Evolutionary conservation across 2,113 vertebrate species (phyloP), one percentile per base, ranked within the genome.

Genomic region (Oncorhynchus masou): DNA sequence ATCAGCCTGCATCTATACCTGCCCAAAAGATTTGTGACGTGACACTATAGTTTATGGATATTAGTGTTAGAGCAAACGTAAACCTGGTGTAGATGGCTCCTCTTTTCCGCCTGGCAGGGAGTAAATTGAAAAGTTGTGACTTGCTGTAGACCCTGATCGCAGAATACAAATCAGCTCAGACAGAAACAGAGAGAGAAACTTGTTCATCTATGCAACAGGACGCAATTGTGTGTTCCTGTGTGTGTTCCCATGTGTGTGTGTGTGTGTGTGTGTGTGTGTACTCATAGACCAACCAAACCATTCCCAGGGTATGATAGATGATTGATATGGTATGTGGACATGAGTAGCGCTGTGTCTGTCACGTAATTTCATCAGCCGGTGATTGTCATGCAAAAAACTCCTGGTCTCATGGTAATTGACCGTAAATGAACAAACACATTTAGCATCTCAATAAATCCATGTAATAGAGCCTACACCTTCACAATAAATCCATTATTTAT

Each of bases 161-260:
- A 25, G 69, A 76, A 81, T 78, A 74, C 70, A 64, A 78, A 75
- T 86, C 25, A 73, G 57, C 77, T 65, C 64, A 76, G 31, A 12
- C 3, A 39, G 72, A 75, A 20, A 16, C 64, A 22, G 6, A 73
- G 45, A 67, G 31, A 24, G 22, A 39, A 34, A 1, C n/a, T 59
- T 13, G 19, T 69, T 69, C 34, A 27, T 69, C 19, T 68, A 59
- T 3, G 29, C 25, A 8, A 69, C 34, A n/a, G 39, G 16, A 27
- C 29, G 62, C 48, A 68, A 24, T 45, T 67, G 45, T 68, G 45
- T 27, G n/a, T n/a, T n/a, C n/a, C n/a, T n/a, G n/a, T n/a, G 34
- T 39, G 34, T 39, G 34, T 39, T 6, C 7, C 6, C 39, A 9
- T 39, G 39, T 9, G 39, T 39, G 27, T 29, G 27, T 29, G 2